Percentiles rank a stretch among this genome's conserved stretches.
Conservation (phyloP, 2,888 invertebrate genomes). For the Meiosimyza platycephala region DNA sequence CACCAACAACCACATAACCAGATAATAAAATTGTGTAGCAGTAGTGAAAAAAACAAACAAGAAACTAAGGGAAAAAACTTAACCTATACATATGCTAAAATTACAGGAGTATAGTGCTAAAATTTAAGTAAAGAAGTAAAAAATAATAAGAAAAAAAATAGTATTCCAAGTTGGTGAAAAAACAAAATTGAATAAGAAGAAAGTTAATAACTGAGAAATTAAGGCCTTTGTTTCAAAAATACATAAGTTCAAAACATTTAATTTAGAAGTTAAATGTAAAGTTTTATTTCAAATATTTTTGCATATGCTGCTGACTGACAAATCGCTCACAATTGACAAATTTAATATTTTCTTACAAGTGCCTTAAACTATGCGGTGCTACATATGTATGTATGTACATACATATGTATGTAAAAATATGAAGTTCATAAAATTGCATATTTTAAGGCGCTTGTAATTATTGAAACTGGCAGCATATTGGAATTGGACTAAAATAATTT, state of each 20-base stretch:
- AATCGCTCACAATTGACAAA: too few relatives aligned
- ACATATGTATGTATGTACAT: too few relatives aligned
- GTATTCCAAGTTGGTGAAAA: neutral
- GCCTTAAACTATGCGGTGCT: too few relatives aligned
- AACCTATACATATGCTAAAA: slow-evolving; percentile 39
- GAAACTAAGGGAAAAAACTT: slow-evolving; percentile 34
- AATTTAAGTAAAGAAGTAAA: slow-evolving; percentile 35
- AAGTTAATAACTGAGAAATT: slow-evolving; percentile 35
- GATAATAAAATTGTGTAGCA: neutral
- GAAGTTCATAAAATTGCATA: too few relatives aligned
- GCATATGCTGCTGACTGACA: too few relatives aligned
- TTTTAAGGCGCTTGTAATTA: too few relatives aligned
- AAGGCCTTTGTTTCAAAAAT: slow-evolving; percentile 43
- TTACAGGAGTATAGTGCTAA: slow-evolving; percentile 26
- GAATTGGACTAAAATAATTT: too few relatives aligned
- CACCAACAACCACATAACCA: slow-evolving; percentile 10
- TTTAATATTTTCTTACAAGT: too few relatives aligned
- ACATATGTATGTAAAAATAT: too few relatives aligned
- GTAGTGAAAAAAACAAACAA: slow-evolving; percentile 26
- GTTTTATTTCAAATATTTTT: slow-evolving; percentile 29
- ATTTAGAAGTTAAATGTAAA: slow-evolving; percentile 29
- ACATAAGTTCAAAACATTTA: slow-evolving; percentile 40
- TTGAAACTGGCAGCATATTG: too few relatives aligned
- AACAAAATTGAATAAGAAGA: slow-evolving; percentile 29
- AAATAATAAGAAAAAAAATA: slow-evolving; percentile 28